phyloP scores from a whole-genome alignment of 2,888 invertebrate species.

The Ceramica pisi region DNA sequence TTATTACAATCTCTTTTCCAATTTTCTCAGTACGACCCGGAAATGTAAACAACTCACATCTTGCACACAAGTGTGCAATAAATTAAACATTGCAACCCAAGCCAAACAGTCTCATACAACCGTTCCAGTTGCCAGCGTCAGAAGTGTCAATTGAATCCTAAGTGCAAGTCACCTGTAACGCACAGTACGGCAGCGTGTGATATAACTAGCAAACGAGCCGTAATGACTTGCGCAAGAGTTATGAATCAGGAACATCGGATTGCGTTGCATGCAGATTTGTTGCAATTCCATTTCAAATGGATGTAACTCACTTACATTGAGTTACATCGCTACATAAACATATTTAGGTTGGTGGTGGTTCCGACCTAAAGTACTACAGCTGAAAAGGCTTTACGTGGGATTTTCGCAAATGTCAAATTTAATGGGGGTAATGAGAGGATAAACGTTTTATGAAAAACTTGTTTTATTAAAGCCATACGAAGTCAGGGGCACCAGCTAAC shows the following conservation, averaged over 20 bases:
- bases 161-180: slow-evolving; percentile 42
- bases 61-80: neutral
- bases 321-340: slow-evolving; percentile 15
- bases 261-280: slow-evolving; percentile 54
- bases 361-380: neutral
- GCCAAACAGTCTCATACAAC: neutral
- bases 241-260: slow-evolving; percentile 63
- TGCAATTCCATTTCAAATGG: slow-evolving; percentile 35
- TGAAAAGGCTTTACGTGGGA: no score
- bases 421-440: no score
- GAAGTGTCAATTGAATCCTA: slow-evolving; percentile 29
- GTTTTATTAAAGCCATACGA: no score
- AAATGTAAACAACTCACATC: neutral
- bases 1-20: no score
- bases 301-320: slow-evolving; percentile 29
- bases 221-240: slow-evolving; percentile 65
- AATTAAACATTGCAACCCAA: neutral
- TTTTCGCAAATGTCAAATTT: no score
- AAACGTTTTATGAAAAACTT: no score
- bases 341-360: neutral
- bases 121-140: slow-evolving; percentile 1
- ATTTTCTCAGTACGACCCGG: neutral
- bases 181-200: slow-evolving; percentile 44
- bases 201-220: slow-evolving; percentile 59
- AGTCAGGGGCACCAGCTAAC: no score